Evolutionary conservation across 64 coral and sea anemone species (phyloP).

Genomic region (Platygyra sinensis): DNA sequence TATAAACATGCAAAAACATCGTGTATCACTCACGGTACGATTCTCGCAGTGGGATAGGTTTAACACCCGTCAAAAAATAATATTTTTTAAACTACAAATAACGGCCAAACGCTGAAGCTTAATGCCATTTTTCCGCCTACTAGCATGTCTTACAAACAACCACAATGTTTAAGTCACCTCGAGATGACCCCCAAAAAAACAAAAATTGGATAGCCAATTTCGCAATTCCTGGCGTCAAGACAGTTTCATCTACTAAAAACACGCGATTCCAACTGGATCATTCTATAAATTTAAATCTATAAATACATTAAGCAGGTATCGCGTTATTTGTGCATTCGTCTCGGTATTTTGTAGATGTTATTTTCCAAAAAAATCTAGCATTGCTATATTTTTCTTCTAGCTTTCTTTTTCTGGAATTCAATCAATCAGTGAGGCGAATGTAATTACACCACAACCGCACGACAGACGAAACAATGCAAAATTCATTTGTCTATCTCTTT

Average conservation of each 20-base stretch:
- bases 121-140: no score
- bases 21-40: no score
- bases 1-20: no score
- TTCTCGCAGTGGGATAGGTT: no score
- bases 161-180: no score
- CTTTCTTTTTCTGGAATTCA: not conserved
- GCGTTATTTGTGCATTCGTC: not conserved
- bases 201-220: not conserved
- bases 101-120: no score
- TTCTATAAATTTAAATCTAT: not conserved
- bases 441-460: slow-evolving; percentile 10
- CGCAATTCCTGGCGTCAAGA: not conserved
- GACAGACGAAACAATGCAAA: slow-evolving; percentile 36
- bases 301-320: not conserved
- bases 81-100: no score
- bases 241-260: not conserved
- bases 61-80: no score
- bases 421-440: not conserved
- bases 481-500: not conserved
- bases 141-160: no score
- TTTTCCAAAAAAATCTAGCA: not conserved
- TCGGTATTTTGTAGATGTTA: not conserved
- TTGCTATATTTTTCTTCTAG: not conserved
- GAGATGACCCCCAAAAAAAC: not conserved
- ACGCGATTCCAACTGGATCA: no score